phyloP scores from a whole-genome alignment of 2,888 invertebrate species.

The Hirtodrosophila trivittata region DNA sequence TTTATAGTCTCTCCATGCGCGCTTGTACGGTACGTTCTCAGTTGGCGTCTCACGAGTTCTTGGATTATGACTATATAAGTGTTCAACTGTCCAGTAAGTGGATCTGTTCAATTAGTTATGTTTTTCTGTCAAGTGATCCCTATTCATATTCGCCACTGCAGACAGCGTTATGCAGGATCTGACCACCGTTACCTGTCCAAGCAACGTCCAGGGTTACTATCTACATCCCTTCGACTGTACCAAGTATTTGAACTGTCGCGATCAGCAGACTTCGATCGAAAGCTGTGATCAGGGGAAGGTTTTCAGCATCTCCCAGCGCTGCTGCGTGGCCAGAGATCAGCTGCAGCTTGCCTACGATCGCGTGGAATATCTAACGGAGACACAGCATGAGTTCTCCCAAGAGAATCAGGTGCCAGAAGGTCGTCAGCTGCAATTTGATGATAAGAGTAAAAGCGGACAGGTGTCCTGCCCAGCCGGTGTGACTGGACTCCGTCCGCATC shows the following conservation, averaged over 20 bases:
- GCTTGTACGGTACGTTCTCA: constrained; percentile 86
- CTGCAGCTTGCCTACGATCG: constrained; percentile 83
- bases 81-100: constrained; percentile 28
- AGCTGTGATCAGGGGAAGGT: constrained; percentile 87
- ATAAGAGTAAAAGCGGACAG: background rate
- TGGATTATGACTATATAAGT: constrained; percentile 40
- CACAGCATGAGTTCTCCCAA: constrained; percentile 62
- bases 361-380: constrained; percentile 71
- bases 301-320: constrained; percentile 85
- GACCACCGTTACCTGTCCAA: constrained; percentile 84
- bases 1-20: constrained; percentile 85
- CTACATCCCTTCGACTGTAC: constrained; percentile 85
- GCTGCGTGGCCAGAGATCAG: constrained; percentile 86
- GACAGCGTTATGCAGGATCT: constrained; percentile 71
- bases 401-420: constrained; percentile 8
- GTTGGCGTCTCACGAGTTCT: constrained; percentile 80
- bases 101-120: background rate
- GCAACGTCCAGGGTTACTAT: constrained; percentile 84
- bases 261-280: constrained; percentile 86
- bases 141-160: constrained; percentile 11
- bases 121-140: background rate
- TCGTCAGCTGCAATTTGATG: no score
- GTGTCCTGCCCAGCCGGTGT: constrained; percentile 84
- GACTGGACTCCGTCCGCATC: constrained; percentile 86
- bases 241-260: constrained; percentile 87